Evolutionary conservation across 1,140 invertebrate species (phyloP).

Genomic region (Archegozetes longisetosus): DNA sequence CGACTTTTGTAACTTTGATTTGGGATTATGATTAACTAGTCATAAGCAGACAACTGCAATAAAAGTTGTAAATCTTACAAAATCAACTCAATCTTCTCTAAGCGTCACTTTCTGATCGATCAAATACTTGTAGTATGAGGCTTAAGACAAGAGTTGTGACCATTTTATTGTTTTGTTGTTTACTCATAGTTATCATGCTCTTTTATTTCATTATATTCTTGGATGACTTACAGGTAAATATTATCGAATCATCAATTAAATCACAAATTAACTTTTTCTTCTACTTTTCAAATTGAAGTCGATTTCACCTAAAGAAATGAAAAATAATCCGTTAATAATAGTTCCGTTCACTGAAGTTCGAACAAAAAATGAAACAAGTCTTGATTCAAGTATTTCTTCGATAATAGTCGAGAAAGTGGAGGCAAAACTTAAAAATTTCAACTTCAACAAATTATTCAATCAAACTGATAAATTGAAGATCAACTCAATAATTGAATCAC

Average conservation of each 20-base stretch:
- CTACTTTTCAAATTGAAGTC: not conserved
- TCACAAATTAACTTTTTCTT: not conserved
- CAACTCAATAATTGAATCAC: not conserved
- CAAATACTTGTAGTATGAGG: not conserved
- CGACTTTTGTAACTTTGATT: too few relatives aligned
- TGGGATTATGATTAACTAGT: too few relatives aligned
- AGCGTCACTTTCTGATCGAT: not conserved
- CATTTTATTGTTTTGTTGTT: conserved; percentile 1
- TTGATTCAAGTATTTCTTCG: not conserved
- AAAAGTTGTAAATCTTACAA: too few relatives aligned
- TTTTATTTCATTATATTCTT: conserved; percentile 11
- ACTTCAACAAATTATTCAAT: not conserved
- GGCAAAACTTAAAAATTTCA: not conserved
- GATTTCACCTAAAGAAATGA: not conserved
- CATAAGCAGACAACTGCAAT: too few relatives aligned
- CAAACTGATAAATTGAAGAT: not conserved
- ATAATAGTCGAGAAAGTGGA: not conserved
- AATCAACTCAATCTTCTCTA: not conserved
- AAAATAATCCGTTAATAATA: not conserved
- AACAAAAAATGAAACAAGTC: not conserved
- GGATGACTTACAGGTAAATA: conserved; percentile 5
- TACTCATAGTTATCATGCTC: not conserved
- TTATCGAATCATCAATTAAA: not conserved
- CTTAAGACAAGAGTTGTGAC: conserved; percentile 10
- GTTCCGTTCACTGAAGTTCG: conserved; percentile 8